These are phyloP conservation scores for Sitobion miscanthi DNA, from an alignment of 1,140 invertebrate species.

Conservation along the genomic window DNA sequence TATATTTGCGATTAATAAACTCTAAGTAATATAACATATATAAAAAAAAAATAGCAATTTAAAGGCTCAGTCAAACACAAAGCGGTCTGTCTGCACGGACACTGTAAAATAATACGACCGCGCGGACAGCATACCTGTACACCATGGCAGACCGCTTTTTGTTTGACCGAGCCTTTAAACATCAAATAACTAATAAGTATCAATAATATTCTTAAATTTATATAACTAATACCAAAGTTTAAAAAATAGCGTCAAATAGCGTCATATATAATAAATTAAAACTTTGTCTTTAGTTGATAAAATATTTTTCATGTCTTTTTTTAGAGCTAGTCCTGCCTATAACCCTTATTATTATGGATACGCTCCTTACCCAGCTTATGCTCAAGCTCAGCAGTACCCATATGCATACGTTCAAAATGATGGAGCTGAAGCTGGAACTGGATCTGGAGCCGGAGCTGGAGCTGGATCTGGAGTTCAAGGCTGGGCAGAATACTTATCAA, in stretches of 20 bases:
- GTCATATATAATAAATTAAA: not conserved
- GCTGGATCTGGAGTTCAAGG: not conserved
- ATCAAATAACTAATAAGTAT: not conserved
- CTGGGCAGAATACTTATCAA: slow-evolving; percentile 16
- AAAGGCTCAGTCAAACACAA: no score
- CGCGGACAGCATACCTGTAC: no score
- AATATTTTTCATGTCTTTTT: not conserved
- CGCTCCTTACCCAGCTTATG: not conserved
- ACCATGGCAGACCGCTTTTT: no score
- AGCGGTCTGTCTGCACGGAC: no score
- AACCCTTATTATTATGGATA: slow-evolving; percentile 47
- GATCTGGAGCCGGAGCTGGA: not conserved
- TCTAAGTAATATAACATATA: not conserved
- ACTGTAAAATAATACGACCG: no score
- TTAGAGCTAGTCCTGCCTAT: slow-evolving; percentile 52
- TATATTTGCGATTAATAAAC: not conserved
- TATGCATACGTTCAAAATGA: not conserved
- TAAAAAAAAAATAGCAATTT: not conserved
- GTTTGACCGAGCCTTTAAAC: not conserved
- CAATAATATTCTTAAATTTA: not conserved
- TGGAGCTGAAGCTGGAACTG: not conserved
- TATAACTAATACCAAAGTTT: not conserved
- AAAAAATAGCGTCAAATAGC: not conserved
- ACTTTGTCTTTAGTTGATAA: not conserved
- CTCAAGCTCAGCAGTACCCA: slow-evolving; percentile 31